These are phyloP conservation scores for Rhinogobius similis DNA, from an alignment of 2,113 vertebrate species.

Conservation along the genomic window DNA sequence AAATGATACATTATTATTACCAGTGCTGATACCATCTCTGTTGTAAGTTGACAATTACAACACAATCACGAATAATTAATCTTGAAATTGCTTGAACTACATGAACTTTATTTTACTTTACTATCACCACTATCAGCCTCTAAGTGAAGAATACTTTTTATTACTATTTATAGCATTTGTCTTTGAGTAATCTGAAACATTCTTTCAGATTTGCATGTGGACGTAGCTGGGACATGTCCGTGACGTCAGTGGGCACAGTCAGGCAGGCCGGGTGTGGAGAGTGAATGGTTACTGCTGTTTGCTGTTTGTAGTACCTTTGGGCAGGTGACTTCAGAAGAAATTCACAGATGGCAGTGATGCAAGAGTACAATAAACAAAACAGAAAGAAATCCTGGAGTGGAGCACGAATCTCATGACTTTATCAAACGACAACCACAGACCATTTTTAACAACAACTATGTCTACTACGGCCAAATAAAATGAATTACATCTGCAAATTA, in stretches of 20 bases:
- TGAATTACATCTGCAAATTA: neutral
- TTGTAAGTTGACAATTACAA: neutral
- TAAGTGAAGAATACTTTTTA: constrained; percentile 45
- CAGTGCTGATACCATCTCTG: no score
- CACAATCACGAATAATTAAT: neutral
- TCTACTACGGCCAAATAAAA: no score
- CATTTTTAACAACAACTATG: neutral
- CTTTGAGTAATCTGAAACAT: constrained; percentile 50
- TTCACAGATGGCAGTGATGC: neutral
- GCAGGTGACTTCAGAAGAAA: neutral
- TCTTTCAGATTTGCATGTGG: constrained; percentile 15
- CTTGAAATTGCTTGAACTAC: neutral
- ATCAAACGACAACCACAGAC: neutral
- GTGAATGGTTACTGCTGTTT: constrained; percentile 12
- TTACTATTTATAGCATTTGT: constrained; percentile 62
- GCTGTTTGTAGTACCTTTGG: constrained; percentile 1
- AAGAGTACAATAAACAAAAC: neutral
- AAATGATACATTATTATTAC: neutral
- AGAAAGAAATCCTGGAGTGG: neutral
- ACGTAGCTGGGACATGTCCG: neutral
- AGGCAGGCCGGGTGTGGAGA: constrained; percentile 13
- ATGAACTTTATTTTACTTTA: neutral
- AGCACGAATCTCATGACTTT: neutral
- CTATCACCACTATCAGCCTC: neutral
- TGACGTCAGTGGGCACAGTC: constrained; percentile 17